phyloP scores from a whole-genome alignment of 2,888 invertebrate species.

The Campoplex capitator region DNA sequence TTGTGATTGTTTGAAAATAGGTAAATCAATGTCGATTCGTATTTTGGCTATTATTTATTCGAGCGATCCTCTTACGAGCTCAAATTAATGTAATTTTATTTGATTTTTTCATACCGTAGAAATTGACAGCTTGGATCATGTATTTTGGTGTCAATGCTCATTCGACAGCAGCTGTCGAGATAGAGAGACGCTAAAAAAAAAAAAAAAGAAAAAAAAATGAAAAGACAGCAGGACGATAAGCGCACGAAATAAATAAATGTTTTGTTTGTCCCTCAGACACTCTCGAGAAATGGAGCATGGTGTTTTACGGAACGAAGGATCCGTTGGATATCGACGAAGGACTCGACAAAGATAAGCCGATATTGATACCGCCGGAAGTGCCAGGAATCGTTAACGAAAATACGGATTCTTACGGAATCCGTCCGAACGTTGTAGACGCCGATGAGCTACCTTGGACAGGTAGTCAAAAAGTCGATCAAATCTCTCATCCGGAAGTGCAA shows the following conservation, averaged over 20 bases:
- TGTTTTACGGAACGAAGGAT: conserved; percentile 92
- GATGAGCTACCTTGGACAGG: conserved; percentile 80
- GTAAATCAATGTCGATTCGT: background rate
- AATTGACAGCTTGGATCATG: too few species aligned
- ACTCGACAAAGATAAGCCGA: conserved; percentile 77
- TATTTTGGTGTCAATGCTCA: background rate
- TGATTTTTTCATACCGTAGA: background rate
- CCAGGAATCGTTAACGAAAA: conserved; percentile 72
- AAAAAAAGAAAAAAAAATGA: background rate
- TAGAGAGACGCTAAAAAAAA: background rate
- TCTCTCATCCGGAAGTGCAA: conserved; percentile 81
- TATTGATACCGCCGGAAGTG: conserved; percentile 67
- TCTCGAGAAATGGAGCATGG: conserved; percentile 92
- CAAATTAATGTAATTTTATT: background rate
- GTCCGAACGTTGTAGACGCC: conserved; percentile 78
- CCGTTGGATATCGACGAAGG: conserved; percentile 83
- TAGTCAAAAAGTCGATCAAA: conserved; percentile 80
- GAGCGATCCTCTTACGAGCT: background rate
- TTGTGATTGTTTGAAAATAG: background rate
- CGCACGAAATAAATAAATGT: conserved; percentile 25
- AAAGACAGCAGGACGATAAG: background rate
- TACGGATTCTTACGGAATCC: conserved; percentile 66
- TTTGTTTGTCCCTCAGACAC: conserved; percentile 76
- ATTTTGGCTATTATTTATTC: background rate
- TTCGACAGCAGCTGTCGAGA: background rate